Conservation (phyloP, 2,797 vertebrate species). For the Cyclura pinguis region DNA sequence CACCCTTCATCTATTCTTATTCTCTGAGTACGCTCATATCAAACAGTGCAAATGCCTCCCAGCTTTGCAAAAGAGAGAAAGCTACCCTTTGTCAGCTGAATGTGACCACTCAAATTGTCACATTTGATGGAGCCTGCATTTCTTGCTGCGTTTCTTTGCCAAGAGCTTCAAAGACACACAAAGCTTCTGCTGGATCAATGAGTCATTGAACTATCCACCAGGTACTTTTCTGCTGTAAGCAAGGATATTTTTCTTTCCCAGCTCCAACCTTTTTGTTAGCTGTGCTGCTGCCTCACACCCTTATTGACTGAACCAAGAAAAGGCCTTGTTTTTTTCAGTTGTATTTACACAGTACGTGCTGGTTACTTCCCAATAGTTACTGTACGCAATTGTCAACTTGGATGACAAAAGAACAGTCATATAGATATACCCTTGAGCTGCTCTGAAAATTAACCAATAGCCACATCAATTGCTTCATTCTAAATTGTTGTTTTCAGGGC, state of each 20-base stretch:
- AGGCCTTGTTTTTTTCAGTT: background rate
- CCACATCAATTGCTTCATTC: constrained; percentile 4
- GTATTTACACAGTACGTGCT: constrained; percentile 33
- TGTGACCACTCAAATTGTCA: background rate
- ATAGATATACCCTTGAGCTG: background rate
- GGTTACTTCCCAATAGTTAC: constrained; percentile 17
- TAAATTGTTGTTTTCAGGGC: background rate
- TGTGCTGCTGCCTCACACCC: background rate
- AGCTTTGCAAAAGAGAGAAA: background rate
- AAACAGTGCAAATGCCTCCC: background rate
- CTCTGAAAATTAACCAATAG: background rate
- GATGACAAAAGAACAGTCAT: constrained; percentile 32
- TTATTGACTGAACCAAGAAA: constrained; percentile 21
- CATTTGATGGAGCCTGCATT: background rate
- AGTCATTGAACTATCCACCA: constrained; percentile 15
- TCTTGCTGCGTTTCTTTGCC: background rate
- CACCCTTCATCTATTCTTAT: background rate
- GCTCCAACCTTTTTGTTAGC: background rate
- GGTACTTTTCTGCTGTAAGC: constrained; percentile 30
- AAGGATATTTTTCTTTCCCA: constrained; percentile 33
- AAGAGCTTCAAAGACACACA: background rate
- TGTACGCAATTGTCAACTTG: constrained; percentile 12
- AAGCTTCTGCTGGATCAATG: background rate
- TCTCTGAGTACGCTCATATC: background rate
- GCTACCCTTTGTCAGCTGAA: background rate